Evolutionary conservation across 2,113 vertebrate species (phyloP).

Genomic region (Gobiocypris rarus): DNA sequence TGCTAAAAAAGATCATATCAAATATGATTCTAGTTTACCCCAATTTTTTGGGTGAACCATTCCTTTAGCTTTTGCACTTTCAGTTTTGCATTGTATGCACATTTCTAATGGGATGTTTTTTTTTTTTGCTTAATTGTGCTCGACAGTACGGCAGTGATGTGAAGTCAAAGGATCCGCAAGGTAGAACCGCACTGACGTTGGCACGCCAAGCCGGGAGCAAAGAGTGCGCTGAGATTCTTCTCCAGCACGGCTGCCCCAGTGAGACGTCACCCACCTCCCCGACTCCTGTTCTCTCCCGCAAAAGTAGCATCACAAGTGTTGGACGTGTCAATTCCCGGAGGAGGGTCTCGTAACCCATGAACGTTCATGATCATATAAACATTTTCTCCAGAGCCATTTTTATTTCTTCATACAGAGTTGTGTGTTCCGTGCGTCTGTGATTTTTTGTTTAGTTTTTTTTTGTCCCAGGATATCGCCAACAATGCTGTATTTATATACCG

Average conservation of each 20-base stretch:
- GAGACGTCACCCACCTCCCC: slow-evolving; percentile 78
- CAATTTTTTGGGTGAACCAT: background rate
- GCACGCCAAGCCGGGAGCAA: slow-evolving; percentile 84
- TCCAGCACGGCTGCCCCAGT: slow-evolving; percentile 87
- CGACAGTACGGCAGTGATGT: slow-evolving; percentile 87
- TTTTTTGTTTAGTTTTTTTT: background rate
- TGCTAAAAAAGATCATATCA: too few species aligned
- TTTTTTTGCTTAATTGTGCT: background rate
- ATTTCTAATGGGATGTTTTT: background rate
- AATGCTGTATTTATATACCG: slow-evolving; percentile 38
- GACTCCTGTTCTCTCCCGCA: slow-evolving; percentile 83
- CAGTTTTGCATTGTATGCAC: background rate
- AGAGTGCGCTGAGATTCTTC: slow-evolving; percentile 87
- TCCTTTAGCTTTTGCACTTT: background rate
- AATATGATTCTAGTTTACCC: too few species aligned
- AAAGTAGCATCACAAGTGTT: slow-evolving; percentile 88
- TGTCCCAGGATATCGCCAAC: slow-evolving; percentile 23
- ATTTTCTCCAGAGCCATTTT: slow-evolving; percentile 38
- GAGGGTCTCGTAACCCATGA: slow-evolving; percentile 68
- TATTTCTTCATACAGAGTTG: slow-evolving; percentile 48
- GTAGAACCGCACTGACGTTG: slow-evolving; percentile 84
- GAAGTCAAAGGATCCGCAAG: slow-evolving; percentile 81
- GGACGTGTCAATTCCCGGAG: slow-evolving; percentile 84
- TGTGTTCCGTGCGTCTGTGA: slow-evolving; percentile 52
- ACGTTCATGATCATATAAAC: slow-evolving; percentile 42